Conservation (phyloP, 1,140 invertebrate species). For the Epicauta chinensis region DNA sequence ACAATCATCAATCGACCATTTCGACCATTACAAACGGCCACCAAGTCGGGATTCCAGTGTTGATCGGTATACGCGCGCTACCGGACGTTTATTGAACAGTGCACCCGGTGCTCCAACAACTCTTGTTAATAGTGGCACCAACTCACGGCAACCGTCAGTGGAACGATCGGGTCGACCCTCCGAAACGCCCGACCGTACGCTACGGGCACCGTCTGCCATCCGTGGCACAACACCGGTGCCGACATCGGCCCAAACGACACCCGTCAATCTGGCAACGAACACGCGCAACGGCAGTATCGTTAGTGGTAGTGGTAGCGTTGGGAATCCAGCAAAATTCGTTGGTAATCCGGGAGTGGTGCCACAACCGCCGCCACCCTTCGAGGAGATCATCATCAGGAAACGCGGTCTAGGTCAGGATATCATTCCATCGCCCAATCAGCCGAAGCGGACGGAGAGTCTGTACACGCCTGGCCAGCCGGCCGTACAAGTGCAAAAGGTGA, state of each 20-base stretch:
- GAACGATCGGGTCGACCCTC: slow-evolving; percentile 49
- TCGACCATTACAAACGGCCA: slow-evolving; percentile 90
- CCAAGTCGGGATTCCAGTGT: slow-evolving; percentile 82
- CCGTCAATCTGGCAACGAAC: slow-evolving; percentile 1
- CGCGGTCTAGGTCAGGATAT: slow-evolving; percentile 79
- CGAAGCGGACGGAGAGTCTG: slow-evolving; percentile 82
- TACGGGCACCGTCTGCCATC: slow-evolving; percentile 35
- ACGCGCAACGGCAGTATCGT: slow-evolving; percentile 22
- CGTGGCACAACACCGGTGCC: slow-evolving; percentile 44
- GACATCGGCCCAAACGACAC: slow-evolving; percentile 28
- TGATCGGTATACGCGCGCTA: slow-evolving; percentile 67
- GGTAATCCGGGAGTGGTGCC: slow-evolving; percentile 6
- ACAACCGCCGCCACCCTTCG: slow-evolving; percentile 55
- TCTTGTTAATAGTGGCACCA: slow-evolving; percentile 38
- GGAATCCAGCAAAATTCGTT: slow-evolving; percentile 40
- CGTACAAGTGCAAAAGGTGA: slow-evolving; percentile 31
- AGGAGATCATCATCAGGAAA: slow-evolving; percentile 72
- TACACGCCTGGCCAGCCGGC: slow-evolving; percentile 48
- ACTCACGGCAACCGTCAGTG: slow-evolving; percentile 70
- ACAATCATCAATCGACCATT: slow-evolving; percentile 59
- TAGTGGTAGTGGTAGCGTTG: slow-evolving; percentile 25
- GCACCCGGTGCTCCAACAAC: slow-evolving; percentile 26
- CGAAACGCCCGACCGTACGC: slow-evolving; percentile 45
- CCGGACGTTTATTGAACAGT: slow-evolving; percentile 41
- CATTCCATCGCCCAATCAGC: slow-evolving; percentile 73